Evolutionary conservation across 1,140 invertebrate species (phyloP).

Genomic region (Saccostrea echinata): DNA sequence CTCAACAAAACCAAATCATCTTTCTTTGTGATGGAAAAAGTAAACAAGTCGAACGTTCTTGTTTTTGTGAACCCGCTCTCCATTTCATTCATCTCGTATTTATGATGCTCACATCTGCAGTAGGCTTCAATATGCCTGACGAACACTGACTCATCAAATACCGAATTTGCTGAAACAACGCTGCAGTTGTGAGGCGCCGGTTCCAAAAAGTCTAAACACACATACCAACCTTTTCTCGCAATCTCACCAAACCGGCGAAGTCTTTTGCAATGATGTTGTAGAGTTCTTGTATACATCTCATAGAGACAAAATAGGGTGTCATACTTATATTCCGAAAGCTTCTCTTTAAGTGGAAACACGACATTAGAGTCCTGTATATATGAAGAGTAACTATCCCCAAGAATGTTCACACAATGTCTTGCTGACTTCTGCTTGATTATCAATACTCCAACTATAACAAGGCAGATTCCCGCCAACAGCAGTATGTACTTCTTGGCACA

Average conservation of each 20-base stretch:
- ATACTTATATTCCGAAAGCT: neutral
- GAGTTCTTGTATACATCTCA: conserved; percentile 28
- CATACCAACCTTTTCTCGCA: neutral
- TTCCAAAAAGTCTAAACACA: neutral
- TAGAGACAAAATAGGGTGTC: neutral
- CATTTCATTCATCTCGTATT: neutral
- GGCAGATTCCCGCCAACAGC: neutral
- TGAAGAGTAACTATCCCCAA: neutral
- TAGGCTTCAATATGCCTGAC: neutral
- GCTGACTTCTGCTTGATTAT: neutral
- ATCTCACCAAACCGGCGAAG: neutral
- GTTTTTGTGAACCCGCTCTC: neutral
- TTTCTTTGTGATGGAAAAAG: neutral
- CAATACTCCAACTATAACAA: neutral
- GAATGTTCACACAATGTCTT: neutral
- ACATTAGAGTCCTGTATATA: neutral
- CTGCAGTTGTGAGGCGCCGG: neutral
- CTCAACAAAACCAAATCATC: neutral
- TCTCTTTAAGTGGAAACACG: neutral
- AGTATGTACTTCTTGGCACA: neutral
- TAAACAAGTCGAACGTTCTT: neutral
- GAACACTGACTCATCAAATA: neutral
- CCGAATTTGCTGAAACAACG: neutral
- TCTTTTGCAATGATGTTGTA: neutral
- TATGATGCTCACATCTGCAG: neutral